Base-by-base conservation (phyloP, 1,140 invertebrate species). In the Heterodera schachtii region DNA sequence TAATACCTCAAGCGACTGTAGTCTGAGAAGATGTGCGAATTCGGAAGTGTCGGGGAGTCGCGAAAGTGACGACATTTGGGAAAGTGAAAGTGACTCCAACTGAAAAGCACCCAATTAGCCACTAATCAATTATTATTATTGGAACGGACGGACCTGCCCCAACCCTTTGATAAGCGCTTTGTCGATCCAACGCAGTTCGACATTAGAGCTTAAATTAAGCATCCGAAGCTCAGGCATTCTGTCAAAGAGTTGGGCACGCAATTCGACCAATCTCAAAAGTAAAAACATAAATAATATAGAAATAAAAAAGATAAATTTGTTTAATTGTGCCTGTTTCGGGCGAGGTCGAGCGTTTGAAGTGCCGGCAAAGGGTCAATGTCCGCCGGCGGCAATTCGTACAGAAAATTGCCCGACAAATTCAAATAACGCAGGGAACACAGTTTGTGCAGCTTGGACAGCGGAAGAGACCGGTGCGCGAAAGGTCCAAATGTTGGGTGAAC, bases 381-480 rank as follows among this genome's bases (percentile, higher is more conserved):
- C 7, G 57, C 75, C 16, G 70, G 19, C 4, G 41, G 41, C 11
- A 79, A 21, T 73, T 79, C 67, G 8, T 79, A 73, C 43, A 79
- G 31, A 73, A 73, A 73, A 44, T 79, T 79, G 67, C 73, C 67
- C 7, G 41, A 66, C 41, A 79, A 41, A 57, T 79, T 73, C 21
- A 79, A 73, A 47, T 21, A 73, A 44, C 43, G 21, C 31, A 79
- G 19, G 57, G 67, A 73, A 5, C 69, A 52, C n/a, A 49, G 47
- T 41, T 41, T 43, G 19, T 46, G 64, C 1, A 86, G 11, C 78
- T 83, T 85, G 21, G 85, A 86, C 46, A 86, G 49, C 1, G 86
- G 87, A 86, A 86, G 19, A 86, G 75, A 0, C 85, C 85, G 19
- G 86, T 83, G 47, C 49, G 44, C 7, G 86, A 85, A 57, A 86